Percentiles rank a stretch among this genome's conserved stretches.
Evolutionary conservation across 2,888 invertebrate genomes (phyloP).

Genomic region (Ophion ventricosus): DNA sequence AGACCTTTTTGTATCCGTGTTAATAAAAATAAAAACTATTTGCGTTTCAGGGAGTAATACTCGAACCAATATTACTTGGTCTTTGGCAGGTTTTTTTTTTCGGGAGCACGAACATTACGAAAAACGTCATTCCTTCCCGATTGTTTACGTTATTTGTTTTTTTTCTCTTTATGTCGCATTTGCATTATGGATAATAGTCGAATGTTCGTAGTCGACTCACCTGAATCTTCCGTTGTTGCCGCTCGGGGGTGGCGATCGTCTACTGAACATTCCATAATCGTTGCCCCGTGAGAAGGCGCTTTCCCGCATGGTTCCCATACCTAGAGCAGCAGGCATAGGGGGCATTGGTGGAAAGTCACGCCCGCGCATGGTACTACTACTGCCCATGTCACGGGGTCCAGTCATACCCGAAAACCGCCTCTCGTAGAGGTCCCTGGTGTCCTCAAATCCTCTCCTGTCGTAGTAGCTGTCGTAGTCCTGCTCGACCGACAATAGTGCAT

Average conservation of each 20-base stretch:
- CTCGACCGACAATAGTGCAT: slow-evolving; percentile 81
- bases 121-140: slow-evolving; percentile 34
- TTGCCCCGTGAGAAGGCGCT: slow-evolving; percentile 86
- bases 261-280: slow-evolving; percentile 93
- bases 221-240: slow-evolving; percentile 82
- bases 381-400: slow-evolving; percentile 84
- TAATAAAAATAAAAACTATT: neutral
- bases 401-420: slow-evolving; percentile 89
- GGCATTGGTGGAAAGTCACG: slow-evolving; percentile 88
- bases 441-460: slow-evolving; percentile 90
- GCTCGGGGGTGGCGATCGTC: slow-evolving; percentile 89
- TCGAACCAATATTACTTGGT: neutral
- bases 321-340: slow-evolving; percentile 89
- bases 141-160: slow-evolving; percentile 58
- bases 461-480: slow-evolving; percentile 91
- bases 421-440: slow-evolving; percentile 91
- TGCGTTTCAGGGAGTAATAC: neutral
- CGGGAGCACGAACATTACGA: neutral
- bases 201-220: slow-evolving; percentile 74
- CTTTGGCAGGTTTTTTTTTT: neutral
- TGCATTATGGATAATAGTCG: neutral
- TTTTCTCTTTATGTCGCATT: neutral
- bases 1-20: neutral
- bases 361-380: slow-evolving; percentile 82
- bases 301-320: slow-evolving; percentile 88